Conservation (phyloP, 2,888 invertebrate genomes). For the Acleris cristana region DNA sequence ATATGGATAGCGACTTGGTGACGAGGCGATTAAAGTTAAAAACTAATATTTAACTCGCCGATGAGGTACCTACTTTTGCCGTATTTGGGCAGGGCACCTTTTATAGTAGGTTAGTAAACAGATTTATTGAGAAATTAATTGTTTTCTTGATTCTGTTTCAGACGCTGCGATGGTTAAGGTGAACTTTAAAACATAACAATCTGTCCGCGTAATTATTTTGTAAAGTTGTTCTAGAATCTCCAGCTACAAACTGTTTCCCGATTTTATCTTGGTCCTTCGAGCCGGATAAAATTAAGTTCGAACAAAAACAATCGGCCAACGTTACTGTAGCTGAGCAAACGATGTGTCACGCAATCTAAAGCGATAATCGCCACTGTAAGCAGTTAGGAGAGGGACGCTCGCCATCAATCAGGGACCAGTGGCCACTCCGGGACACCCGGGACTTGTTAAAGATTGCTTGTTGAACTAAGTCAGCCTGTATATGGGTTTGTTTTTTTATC, state of each 20-base stretch:
- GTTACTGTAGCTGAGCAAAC: constrained; percentile 53
- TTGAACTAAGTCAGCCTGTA: constrained; percentile 17
- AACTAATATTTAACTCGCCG: background rate
- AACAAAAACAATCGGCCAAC: constrained; percentile 36
- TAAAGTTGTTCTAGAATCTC: too few species aligned
- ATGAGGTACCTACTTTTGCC: too few species aligned
- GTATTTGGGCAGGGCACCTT: too few species aligned
- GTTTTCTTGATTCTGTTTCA: too few species aligned
- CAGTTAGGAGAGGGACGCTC: constrained; percentile 51
- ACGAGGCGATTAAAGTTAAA: background rate
- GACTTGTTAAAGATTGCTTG: constrained; percentile 25
- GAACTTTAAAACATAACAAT: too few species aligned
- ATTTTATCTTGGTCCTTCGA: constrained; percentile 23
- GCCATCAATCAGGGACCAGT: constrained; percentile 63
- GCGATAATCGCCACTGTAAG: constrained; percentile 57
- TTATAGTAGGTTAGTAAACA: too few species aligned
- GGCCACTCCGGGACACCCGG: constrained; percentile 19
- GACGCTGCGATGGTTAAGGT: too few species aligned
- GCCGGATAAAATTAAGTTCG: constrained; percentile 32
- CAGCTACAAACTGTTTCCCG: background rate
- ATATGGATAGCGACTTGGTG: background rate
- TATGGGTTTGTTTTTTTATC: background rate
- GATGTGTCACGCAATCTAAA: constrained; percentile 62
- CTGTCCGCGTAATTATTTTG: too few species aligned
- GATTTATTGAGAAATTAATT: too few species aligned